phyloP scores from a whole-genome alignment of 2,113 vertebrate genomes.

The Ahaetulla prasina region DNA sequence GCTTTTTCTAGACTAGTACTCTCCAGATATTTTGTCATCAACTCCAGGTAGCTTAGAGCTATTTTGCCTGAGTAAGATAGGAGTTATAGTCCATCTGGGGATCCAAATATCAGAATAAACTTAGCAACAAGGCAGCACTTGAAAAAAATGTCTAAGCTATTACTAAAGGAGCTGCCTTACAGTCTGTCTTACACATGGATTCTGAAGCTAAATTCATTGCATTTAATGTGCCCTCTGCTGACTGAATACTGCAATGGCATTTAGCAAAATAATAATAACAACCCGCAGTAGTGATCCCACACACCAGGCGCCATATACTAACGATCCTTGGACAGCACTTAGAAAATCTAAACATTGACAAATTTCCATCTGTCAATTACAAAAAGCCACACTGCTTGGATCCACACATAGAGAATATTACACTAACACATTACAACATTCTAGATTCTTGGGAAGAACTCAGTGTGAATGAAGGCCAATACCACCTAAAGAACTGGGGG shows the following conservation, averaged over 20 bases:
- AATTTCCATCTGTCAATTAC: background rate
- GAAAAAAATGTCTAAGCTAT: conserved; percentile 38
- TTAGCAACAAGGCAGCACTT: conserved; percentile 26
- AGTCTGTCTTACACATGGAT: background rate
- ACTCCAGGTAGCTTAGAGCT: background rate
- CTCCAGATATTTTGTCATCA: background rate
- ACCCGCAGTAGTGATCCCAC: background rate
- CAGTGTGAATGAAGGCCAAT: background rate
- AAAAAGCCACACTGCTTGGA: background rate
- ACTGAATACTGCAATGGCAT: conserved; percentile 6
- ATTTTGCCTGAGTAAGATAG: background rate
- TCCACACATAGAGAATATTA: background rate
- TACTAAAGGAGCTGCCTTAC: background rate
- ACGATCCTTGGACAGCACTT: background rate
- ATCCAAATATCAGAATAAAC: background rate
- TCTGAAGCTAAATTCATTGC: conserved; percentile 35
- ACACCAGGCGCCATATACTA: background rate
- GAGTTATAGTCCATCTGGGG: background rate
- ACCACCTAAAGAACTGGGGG: background rate
- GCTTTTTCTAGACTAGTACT: background rate
- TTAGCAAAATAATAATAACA: background rate
- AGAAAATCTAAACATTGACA: background rate
- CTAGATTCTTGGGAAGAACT: background rate
- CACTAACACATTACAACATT: background rate
- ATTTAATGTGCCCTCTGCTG: conserved; percentile 72